Evolutionary conservation across 2,797 vertebrate genomes (phyloP).

Genomic region (Agapornis canus): DNA sequence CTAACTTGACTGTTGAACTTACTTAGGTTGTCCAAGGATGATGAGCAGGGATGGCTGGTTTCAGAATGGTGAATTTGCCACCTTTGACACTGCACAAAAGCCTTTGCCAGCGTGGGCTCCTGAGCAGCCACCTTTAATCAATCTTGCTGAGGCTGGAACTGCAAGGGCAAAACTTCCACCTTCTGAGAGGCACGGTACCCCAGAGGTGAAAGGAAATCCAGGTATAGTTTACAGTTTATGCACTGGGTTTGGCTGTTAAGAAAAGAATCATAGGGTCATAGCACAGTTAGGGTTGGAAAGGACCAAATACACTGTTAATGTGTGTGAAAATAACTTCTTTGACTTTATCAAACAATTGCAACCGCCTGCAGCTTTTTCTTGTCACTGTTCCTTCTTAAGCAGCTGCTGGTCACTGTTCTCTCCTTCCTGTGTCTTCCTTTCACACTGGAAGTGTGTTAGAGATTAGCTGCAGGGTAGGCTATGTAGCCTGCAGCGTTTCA

Average conservation of each 20-base stretch:
- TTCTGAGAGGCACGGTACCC: background rate
- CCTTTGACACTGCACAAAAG: conserved; percentile 57
- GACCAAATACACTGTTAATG: too few relatives aligned
- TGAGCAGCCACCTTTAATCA: rapidly evolving
- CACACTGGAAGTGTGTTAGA: background rate
- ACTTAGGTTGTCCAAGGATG: conserved; percentile 33
- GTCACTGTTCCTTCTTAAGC: rapidly evolving
- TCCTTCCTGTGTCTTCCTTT: rapidly evolving
- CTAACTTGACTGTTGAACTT: rapidly evolving
- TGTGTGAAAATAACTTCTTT: rapidly evolving
- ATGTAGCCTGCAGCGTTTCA: rapidly evolving
- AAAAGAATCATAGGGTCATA: too few relatives aligned
- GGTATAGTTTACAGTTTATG: conserved; percentile 44
- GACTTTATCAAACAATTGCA: background rate
- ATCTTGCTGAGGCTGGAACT: background rate
- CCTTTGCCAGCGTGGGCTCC: background rate
- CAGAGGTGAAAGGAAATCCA: background rate
- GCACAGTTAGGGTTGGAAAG: too few relatives aligned
- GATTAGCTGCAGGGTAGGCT: rapidly evolving
- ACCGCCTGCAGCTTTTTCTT: background rate
- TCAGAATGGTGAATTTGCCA: conserved; percentile 43
- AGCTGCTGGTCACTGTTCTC: rapidly evolving
- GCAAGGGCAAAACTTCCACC: background rate
- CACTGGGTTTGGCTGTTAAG: rapidly evolving
- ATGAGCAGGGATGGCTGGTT: background rate